Percentiles rank a stretch among this genome's conserved stretches.
phyloP scores from a whole-genome alignment of 1,140 invertebrate genomes.

The Pogonus chalceus region DNA sequence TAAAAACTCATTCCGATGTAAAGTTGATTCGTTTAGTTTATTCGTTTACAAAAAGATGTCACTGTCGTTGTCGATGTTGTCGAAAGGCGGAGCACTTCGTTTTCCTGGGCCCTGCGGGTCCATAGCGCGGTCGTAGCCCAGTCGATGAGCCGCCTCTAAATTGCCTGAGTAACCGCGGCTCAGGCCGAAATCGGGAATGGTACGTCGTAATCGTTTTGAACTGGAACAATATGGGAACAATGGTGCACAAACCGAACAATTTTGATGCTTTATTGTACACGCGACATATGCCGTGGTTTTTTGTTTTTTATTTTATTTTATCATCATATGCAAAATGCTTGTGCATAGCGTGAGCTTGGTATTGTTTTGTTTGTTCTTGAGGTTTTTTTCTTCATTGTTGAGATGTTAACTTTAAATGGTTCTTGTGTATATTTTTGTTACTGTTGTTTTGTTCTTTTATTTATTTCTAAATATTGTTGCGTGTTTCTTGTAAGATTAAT shows the following conservation, averaged over 20 bases:
- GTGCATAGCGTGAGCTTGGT: no score
- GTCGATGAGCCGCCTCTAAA: not conserved
- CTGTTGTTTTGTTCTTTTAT: no score
- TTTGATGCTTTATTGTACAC: not conserved
- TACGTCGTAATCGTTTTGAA: not conserved
- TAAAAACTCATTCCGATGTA: no score
- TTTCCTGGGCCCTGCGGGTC: not conserved
- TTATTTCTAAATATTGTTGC: no score
- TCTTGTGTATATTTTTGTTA: no score
- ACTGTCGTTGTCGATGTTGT: not conserved
- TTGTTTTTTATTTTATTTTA: no score
- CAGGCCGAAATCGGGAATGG: not conserved
- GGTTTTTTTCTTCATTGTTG: no score
- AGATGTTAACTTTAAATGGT: no score
- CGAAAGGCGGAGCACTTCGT: not conserved
- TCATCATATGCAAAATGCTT: no score
- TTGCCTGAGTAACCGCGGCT: not conserved
- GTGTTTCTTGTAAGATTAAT: no score
- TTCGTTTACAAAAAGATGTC: not conserved
- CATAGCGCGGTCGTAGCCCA: not conserved
- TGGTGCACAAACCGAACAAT: not conserved
- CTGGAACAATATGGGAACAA: not conserved
- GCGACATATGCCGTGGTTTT: no score
- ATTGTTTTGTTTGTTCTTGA: no score
- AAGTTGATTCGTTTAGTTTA: slow-evolving; percentile 6